phyloP scores from a whole-genome alignment of 1,140 invertebrate genomes.

The Bombus terrestris region DNA sequence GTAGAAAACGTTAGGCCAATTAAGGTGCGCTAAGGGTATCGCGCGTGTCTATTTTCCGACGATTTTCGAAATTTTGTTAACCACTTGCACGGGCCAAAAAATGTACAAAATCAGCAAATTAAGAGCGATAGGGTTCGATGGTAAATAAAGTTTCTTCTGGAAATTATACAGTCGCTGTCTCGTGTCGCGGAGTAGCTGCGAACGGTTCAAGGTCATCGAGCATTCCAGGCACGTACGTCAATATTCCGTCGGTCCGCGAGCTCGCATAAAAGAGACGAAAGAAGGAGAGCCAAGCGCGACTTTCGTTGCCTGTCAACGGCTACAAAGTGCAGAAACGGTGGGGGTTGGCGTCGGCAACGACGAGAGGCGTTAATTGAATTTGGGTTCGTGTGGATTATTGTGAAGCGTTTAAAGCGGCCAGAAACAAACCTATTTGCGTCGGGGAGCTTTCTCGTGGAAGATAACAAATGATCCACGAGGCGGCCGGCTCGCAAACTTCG shows the following conservation, averaged over 20 bases:
- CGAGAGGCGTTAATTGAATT: slow-evolving; percentile 74
- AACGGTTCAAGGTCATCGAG: slow-evolving; percentile 44
- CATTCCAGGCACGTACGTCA: slow-evolving; percentile 60
- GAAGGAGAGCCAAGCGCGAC: slow-evolving; percentile 50
- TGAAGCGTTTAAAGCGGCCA: slow-evolving; percentile 75
- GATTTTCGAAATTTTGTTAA: accelerated
- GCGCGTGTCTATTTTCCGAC: too few relatives aligned
- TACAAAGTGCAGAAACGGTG: slow-evolving; percentile 61
- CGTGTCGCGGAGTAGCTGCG: background rate
- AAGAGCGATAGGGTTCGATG: background rate
- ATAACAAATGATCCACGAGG: slow-evolving; percentile 74
- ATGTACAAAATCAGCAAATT: accelerated
- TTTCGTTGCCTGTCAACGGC: slow-evolving; percentile 63
- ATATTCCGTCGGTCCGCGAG: slow-evolving; percentile 52
- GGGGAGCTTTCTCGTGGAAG: slow-evolving; percentile 73
- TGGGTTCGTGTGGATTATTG: slow-evolving; percentile 72
- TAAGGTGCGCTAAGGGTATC: too few relatives aligned
- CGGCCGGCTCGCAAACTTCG: slow-evolving; percentile 71
- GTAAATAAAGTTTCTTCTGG: background rate
- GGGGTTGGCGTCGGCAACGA: slow-evolving; percentile 33
- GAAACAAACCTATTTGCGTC: slow-evolving; percentile 77
- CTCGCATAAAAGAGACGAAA: slow-evolving; percentile 59
- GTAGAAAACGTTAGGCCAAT: too few relatives aligned
- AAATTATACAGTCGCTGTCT: background rate
- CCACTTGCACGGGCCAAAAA: background rate